Evolutionary conservation across 1,140 invertebrate genomes (phyloP), one percentile per base, ranked within the genome.

Genomic region (Plutomurus gul): DNA sequence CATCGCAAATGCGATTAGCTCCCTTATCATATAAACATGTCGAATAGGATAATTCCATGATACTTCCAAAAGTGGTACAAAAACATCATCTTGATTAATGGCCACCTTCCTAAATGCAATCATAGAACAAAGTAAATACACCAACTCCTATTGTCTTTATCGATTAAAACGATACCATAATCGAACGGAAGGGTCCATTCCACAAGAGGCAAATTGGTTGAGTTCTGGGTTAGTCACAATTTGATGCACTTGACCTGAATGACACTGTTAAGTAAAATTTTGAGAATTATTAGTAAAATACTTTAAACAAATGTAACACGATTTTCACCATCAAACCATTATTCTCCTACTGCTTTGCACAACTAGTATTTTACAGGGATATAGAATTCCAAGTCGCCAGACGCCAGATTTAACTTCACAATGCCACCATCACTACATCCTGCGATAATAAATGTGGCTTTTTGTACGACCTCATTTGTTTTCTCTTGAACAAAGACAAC

Each of bases 1-100:
- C 8, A 82, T 20, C 0, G 74, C 77, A 30, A 83, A 80, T 13
- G 49, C 78, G 2, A 83, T 20, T 27, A 60, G 36, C 70, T 82
- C 78, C 20, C 81, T 33, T 7, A 80, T 39, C 1, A 74, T 3
- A 4, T 56, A 36, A 13, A 78, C 72, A 30, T 80, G 75, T 8
- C 33, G 37, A 1, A 83, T 72, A 4, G 82, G 82, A 47, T 47
- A 79, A 36, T 79, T 78, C 82, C 82, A 83, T 1, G 78, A 40
- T n/a, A 82, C 76, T 16, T 83, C 80, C 10, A 83, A 33, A 37
- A 83, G 70, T 4, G 82, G 82, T 11, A 79, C 25, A 49, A 83
- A 81, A 11, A 78, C 11, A 11, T 82, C 82, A 5, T 81, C 79
- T 46, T 82, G 36, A 30, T 76, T 70, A 0, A 81, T n/a, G 5